Percentiles rank a stretch among this genome's conserved stretches.
phyloP scores from a whole-genome alignment of 2,113 vertebrate species.

The Rhabdornis inornatus region DNA sequence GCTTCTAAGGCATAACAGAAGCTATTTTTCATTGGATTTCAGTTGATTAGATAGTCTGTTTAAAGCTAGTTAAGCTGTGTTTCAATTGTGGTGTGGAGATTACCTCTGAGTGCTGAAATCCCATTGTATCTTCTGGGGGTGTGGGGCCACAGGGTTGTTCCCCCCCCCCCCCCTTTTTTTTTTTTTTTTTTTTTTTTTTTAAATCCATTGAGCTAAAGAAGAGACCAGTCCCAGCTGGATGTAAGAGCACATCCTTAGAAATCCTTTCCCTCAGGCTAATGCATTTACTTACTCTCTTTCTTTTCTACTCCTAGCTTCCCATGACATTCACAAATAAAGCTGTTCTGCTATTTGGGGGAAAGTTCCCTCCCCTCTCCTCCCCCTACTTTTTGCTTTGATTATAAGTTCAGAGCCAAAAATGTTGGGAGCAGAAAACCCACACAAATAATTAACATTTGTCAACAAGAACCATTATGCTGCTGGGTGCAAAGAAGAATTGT shows the following conservation, averaged over 20 bases:
- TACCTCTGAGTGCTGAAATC: slow-evolving; percentile 49
- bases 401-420: slow-evolving; percentile 42
- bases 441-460: slow-evolving; percentile 65
- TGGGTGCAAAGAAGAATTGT: slow-evolving; percentile 10
- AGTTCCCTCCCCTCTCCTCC: background rate
- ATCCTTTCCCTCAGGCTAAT: slow-evolving; percentile 32
- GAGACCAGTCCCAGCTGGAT: slow-evolving; percentile 35
- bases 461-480: slow-evolving; percentile 36
- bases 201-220: slow-evolving; percentile 19
- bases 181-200: background rate
- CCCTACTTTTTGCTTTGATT: slow-evolving; percentile 34
- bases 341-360: slow-evolving; percentile 6
- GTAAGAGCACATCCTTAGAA: slow-evolving; percentile 47
- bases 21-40: slow-evolving; percentile 67
- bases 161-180: too few species aligned
- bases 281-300: slow-evolving; percentile 32
- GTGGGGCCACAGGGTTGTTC: background rate
- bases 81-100: slow-evolving; percentile 50
- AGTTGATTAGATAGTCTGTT: slow-evolving; percentile 64
- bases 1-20: slow-evolving; percentile 68
- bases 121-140: slow-evolving; percentile 17
- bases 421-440: background rate
- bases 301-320: slow-evolving; percentile 40
- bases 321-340: slow-evolving; percentile 59
- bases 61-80: slow-evolving; percentile 56